These are phyloP conservation scores for Lasioglossum oenotherae DNA, from an alignment of 2,888 invertebrate genomes.

Conservation along the genomic window DNA sequence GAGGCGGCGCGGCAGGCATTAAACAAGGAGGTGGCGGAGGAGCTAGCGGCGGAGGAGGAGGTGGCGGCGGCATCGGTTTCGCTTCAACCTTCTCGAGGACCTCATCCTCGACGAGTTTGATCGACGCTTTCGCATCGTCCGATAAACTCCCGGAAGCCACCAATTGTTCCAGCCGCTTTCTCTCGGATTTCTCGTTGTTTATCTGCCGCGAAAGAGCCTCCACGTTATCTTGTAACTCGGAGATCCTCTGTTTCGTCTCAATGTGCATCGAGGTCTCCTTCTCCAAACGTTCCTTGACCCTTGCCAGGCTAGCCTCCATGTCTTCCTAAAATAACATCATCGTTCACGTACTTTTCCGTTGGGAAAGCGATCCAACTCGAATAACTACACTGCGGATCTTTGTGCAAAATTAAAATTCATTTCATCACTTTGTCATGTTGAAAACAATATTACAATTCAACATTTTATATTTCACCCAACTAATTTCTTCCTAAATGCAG, in stretches of 20 bases:
- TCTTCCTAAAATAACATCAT: constrained; percentile 87
- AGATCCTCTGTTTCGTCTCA: constrained; percentile 92
- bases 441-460: too few relatives aligned
- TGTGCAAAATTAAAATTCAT: too few relatives aligned
- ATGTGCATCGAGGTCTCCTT: constrained; percentile 95
- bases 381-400: background rate
- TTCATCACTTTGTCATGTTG: too few relatives aligned
- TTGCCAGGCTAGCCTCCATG: constrained; percentile 91
- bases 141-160: constrained; percentile 96
- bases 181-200: constrained; percentile 91
- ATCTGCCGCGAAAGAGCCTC: constrained; percentile 86
- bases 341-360: background rate
- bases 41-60: constrained; percentile 86
- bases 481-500: too few relatives aligned
- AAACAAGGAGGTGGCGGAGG: constrained; percentile 88
- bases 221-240: constrained; percentile 87
- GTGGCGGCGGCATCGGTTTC: constrained; percentile 86
- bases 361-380: background rate
- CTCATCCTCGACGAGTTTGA: constrained; percentile 83
- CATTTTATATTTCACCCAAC: too few relatives aligned
- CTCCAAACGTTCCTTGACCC: constrained; percentile 94
- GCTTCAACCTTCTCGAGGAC: constrained; percentile 80
- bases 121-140: constrained; percentile 93
- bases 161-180: constrained; percentile 92
- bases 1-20: constrained; percentile 87